Conservation (phyloP, 2,888 invertebrate species). For the Acanthosepion lycidas region DNA sequence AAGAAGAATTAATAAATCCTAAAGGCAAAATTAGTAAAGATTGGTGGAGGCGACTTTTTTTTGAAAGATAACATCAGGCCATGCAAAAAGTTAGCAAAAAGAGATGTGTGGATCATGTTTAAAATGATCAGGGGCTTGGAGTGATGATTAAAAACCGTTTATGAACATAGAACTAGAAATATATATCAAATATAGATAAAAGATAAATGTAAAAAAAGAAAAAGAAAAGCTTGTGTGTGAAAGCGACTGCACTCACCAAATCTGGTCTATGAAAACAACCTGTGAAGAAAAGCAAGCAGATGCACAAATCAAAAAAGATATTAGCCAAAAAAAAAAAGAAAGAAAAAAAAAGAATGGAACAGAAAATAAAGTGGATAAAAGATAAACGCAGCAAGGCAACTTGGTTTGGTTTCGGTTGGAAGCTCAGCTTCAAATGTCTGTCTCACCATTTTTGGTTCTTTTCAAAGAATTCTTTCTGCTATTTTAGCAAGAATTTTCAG, state of each 20-base stretch:
- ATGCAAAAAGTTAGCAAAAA: background rate
- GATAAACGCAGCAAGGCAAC: background rate
- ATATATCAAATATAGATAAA: background rate
- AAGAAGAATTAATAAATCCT: background rate
- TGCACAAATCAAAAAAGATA: background rate
- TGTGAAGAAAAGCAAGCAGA: constrained; percentile 34
- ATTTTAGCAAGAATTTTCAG: background rate
- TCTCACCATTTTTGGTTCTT: background rate
- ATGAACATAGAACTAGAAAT: background rate
- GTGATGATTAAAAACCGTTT: background rate
- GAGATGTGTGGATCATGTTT: background rate
- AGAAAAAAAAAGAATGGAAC: too few species aligned
- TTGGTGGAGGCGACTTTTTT: background rate
- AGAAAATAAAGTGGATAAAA: background rate
- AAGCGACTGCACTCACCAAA: constrained; percentile 37
- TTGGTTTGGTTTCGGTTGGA: background rate
- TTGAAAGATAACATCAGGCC: background rate
- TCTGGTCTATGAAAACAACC: constrained; percentile 35
- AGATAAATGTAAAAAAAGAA: background rate
- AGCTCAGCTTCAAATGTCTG: background rate
- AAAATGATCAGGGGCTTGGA: background rate
- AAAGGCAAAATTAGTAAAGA: background rate
- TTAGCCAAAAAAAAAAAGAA: too few species aligned
- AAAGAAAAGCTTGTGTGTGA: background rate
- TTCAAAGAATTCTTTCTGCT: background rate